Evolutionary conservation across 2,888 invertebrate species (phyloP).

Genomic region (Abscondita cerata): DNA sequence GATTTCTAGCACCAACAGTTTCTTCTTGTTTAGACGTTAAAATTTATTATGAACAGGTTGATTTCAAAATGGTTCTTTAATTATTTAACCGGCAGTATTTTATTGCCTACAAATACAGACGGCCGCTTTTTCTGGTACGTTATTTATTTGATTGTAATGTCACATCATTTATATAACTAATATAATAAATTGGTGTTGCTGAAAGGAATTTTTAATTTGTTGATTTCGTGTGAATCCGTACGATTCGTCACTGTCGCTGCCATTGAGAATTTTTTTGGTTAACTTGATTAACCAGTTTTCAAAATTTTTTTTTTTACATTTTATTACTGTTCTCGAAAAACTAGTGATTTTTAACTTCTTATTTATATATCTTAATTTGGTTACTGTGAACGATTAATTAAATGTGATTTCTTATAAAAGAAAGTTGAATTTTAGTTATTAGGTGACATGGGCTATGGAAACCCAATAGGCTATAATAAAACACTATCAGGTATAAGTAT

Average conservation of each 20-base stretch:
- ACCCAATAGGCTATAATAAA: no score
- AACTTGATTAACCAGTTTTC: constrained; percentile 3
- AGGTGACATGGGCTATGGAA: no score
- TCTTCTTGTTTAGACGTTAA: constrained; percentile 15
- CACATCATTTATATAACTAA: constrained; percentile 10
- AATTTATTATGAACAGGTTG: constrained; percentile 24
- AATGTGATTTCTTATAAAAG: no score
- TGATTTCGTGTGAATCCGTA: background rate
- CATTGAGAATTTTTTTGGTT: background rate
- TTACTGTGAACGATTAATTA: no score
- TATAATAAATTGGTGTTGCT: constrained; percentile 6
- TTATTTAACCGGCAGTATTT: constrained; percentile 17
- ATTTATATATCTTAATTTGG: no score
- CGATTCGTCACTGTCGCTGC: background rate
- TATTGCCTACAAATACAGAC: constrained; percentile 13
- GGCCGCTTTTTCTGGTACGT: constrained; percentile 1
- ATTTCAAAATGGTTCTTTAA: constrained; percentile 15
- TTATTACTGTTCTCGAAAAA: background rate
- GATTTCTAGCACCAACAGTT: constrained; percentile 21
- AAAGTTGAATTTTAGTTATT: no score
- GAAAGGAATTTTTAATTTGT: constrained; percentile 12
- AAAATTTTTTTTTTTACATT: background rate
- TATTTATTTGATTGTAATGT: constrained; percentile 13
- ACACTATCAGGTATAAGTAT: no score
- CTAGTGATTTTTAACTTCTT: no score